Evolutionary conservation across 2,888 invertebrate species (phyloP).

Genomic region (Oscheius onirici): DNA sequence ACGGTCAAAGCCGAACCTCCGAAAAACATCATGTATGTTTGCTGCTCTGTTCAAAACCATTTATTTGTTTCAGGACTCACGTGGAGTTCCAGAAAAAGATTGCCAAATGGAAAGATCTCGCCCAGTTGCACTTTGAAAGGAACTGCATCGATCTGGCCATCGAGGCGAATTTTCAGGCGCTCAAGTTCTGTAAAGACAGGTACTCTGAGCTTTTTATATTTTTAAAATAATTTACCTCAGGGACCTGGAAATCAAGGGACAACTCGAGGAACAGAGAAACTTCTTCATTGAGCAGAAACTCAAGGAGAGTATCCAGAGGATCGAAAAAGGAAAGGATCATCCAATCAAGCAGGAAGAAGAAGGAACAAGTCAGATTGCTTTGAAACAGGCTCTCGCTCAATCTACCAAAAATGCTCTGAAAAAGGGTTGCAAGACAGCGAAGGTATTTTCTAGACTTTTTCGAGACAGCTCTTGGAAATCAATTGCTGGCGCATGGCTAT

Average conservation of each 20-base stretch:
- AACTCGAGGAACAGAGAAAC: slow-evolving; percentile 58
- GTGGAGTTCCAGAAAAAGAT: slow-evolving; percentile 66
- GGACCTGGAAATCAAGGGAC: slow-evolving; percentile 55
- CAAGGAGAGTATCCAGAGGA: slow-evolving; percentile 66
- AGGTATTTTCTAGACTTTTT: not conserved
- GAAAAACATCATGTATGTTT: slow-evolving; percentile 75
- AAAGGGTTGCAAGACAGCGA: slow-evolving; percentile 7
- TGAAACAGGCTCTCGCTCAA: slow-evolving; percentile 37
- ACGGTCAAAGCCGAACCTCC: slow-evolving; percentile 76
- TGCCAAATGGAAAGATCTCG: slow-evolving; percentile 62
- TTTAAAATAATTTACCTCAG: slow-evolving; percentile 29
- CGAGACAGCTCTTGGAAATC: not conserved
- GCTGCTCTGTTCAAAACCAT: not conserved
- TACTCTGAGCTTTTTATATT: not conserved
- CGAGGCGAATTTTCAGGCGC: slow-evolving; percentile 64
- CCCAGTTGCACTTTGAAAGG: slow-evolving; percentile 63
- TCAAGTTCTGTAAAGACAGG: slow-evolving; percentile 70
- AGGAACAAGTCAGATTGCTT: slow-evolving; percentile 36
- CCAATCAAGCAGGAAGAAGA: slow-evolving; percentile 20
- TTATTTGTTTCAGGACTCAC: slow-evolving; percentile 53
- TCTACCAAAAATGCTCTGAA: not conserved
- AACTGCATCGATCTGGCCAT: slow-evolving; percentile 69
- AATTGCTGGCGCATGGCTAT: not conserved
- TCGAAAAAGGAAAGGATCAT: slow-evolving; percentile 52
- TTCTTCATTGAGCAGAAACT: slow-evolving; percentile 65